These are phyloP conservation scores for Lepisosteus osseus DNA, from an alignment of 2,113 vertebrate species.

Conservation along the genomic window DNA sequence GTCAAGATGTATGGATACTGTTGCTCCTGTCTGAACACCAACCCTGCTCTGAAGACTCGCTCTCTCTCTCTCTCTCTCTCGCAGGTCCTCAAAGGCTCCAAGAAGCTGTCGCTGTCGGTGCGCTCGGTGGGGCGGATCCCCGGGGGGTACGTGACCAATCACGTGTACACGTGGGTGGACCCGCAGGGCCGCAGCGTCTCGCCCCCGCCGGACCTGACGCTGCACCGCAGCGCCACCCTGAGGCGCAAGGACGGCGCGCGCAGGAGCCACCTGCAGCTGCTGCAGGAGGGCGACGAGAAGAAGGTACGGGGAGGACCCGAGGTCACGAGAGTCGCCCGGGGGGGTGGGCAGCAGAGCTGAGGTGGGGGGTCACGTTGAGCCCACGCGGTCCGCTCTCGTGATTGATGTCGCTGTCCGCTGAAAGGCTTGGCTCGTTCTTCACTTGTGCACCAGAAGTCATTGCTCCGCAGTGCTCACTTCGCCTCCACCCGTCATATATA, in stretches of 20 bases:
- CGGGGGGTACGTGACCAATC: constrained; percentile 90
- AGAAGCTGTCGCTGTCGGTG: constrained; percentile 87
- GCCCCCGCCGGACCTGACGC: constrained; percentile 74
- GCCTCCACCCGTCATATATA: too few relatives aligned
- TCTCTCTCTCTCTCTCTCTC: constrained; percentile 1
- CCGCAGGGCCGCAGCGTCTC: constrained; percentile 87
- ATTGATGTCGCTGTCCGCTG: too few relatives aligned
- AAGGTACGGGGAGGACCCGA: constrained; percentile 70
- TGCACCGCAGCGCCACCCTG: constrained; percentile 72
- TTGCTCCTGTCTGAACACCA: background rate
- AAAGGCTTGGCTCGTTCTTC: too few relatives aligned
- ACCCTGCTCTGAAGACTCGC: too few relatives aligned
- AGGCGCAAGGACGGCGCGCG: constrained; percentile 69
- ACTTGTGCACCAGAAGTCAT: too few relatives aligned
- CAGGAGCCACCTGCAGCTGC: constrained; percentile 85
- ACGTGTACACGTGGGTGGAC: constrained; percentile 97
- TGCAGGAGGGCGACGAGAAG: constrained; percentile 91
- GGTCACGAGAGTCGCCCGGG: too few relatives aligned
- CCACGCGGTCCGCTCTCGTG: too few relatives aligned
- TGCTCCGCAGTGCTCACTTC: too few relatives aligned
- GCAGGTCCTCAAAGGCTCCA: constrained; percentile 92
- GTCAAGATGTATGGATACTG: too few relatives aligned
- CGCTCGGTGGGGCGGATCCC: constrained; percentile 89
- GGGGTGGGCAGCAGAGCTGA: too few relatives aligned
- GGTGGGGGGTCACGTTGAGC: too few relatives aligned